Base-by-base conservation (phyloP, 2,888 invertebrate genomes). In the Macrosiphum euphorbiae region DNA sequence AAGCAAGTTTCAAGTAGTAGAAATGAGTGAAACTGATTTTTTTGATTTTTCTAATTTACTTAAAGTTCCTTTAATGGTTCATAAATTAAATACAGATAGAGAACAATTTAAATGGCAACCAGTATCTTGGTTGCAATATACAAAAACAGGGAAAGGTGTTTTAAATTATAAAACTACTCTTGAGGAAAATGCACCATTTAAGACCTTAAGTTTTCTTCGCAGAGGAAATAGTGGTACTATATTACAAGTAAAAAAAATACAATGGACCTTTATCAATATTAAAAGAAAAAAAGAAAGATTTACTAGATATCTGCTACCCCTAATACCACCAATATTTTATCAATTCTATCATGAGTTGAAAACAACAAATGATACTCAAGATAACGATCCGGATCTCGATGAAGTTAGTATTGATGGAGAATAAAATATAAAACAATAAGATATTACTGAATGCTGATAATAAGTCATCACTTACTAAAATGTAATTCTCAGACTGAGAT, bases 141-240 rank as follows among this genome's bases (percentile, higher is more conserved):
- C 35, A 28, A 88, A 88, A 88, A 55, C 52, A 55, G 35, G 55
- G 20, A 88, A 58, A 55, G 24, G 55, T 35, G 35, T 55, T 35
- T 88, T 88, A 35, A 88, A 88, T 26, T 88, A 88, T 35, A 88
- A 88, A 88, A 88, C 55, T 88, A 20, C 55, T 58, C 88, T 88
- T 41, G 55, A 55, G 24, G 67, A 67, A 67, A 67, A 67, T 67
- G 28, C n/a, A 67, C 13, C 67, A 67, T 67, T 67, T 67, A n/a
- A 67, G 5, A n/a, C 67, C n/a, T n/a, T 67, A 67, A 67, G 67
- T 67, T 67, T 67, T 67, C 67, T 67, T n/a, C 4, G n/a, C 67
- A 67, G 67, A 67, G 67, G 67, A 67, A n/a, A 67, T 67, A 67
- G 67, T 67, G 13, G 67, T 5, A n/a, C n/a, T n/a, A 67, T 4